These are phyloP conservation scores for Hanleya hanleyi DNA, from an alignment of 2,888 invertebrate species.

Conservation along the genomic window DNA sequence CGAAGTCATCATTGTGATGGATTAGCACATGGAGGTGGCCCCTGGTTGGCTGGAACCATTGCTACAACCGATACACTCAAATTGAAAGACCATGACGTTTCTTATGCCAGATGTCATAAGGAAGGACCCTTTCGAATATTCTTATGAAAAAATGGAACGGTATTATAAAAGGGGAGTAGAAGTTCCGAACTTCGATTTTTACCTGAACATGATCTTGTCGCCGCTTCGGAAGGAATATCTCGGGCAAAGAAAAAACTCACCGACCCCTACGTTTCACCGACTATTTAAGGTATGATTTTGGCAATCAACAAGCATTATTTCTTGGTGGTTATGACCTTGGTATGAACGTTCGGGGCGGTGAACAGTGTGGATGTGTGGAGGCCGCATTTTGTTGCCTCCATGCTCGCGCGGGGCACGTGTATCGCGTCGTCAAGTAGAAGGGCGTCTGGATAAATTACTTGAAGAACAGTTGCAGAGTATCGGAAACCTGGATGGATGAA, in stretches of 20 bases:
- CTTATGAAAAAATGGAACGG: not conserved
- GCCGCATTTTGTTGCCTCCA: no score
- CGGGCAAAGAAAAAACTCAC: not conserved
- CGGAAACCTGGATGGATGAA: no score
- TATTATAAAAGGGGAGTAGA: not conserved
- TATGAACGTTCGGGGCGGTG: slow-evolving; percentile 32
- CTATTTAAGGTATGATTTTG: slow-evolving; percentile 33
- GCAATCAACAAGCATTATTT: slow-evolving; percentile 32
- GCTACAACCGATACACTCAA: slow-evolving; percentile 31
- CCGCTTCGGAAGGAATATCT: not conserved
- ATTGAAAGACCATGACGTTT: slow-evolving; percentile 38
- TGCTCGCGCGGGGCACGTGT: no score
- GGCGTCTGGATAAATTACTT: no score
- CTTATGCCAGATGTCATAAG: slow-evolving; percentile 37
- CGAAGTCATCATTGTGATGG: slow-evolving; percentile 39
- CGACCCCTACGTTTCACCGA: no score
- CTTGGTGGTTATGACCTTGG: slow-evolving; percentile 33
- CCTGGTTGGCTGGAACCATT: slow-evolving; percentile 44
- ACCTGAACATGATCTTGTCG: not conserved
- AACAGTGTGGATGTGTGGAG: slow-evolving; percentile 31
- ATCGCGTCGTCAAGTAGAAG: no score
- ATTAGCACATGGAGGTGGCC: slow-evolving; percentile 43
- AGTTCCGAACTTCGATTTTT: slow-evolving; percentile 4
- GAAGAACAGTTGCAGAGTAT: no score
- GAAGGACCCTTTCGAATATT: slow-evolving; percentile 19